These are phyloP conservation scores for Drosophila pallidifrons DNA, from an alignment of 1,140 invertebrate species.

Conservation along the genomic window DNA sequence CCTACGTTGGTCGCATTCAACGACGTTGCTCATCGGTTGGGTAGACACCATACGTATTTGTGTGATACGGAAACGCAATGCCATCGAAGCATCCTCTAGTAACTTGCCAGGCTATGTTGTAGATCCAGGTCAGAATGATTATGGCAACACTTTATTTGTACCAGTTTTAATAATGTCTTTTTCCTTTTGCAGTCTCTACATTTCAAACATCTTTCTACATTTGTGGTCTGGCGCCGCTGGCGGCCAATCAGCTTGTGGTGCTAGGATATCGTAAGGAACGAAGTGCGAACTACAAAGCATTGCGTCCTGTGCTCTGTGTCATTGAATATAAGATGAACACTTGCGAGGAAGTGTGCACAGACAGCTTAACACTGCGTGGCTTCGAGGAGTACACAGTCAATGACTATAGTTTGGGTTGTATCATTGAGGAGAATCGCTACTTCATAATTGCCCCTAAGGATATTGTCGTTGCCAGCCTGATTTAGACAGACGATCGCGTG, in stretches of 20 bases:
- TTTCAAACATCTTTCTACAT: constrained; percentile 96
- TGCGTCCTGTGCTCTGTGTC: constrained; percentile 94
- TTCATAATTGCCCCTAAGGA: constrained; percentile 98
- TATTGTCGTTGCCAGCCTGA: constrained; percentile 95
- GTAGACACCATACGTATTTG: constrained; percentile 96
- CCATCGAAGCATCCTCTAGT: constrained; percentile 88
- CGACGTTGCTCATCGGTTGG: constrained; percentile 97
- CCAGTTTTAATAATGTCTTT: no score
- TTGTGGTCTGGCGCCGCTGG: constrained; percentile 94
- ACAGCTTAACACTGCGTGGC: constrained; percentile 89
- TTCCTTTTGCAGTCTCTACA: constrained; percentile 88
- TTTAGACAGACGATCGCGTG: constrained; percentile 96
- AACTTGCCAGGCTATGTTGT: constrained; percentile 91
- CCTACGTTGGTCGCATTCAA: constrained; percentile 94
- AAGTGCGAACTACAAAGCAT: constrained; percentile 88
- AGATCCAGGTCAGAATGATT: constrained; percentile 87
- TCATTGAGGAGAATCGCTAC: constrained; percentile 95
- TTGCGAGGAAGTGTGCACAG: constrained; percentile 92
- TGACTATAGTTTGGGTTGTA: constrained; percentile 95
- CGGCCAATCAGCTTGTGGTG: constrained; percentile 90
- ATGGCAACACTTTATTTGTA: no score
- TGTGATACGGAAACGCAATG: constrained; percentile 90
- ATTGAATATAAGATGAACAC: constrained; percentile 92
- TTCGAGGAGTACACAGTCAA: constrained; percentile 96
- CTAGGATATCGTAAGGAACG: constrained; percentile 91